Conservation (phyloP, 2,888 invertebrate species). For the Phyllotreta striolata region DNA sequence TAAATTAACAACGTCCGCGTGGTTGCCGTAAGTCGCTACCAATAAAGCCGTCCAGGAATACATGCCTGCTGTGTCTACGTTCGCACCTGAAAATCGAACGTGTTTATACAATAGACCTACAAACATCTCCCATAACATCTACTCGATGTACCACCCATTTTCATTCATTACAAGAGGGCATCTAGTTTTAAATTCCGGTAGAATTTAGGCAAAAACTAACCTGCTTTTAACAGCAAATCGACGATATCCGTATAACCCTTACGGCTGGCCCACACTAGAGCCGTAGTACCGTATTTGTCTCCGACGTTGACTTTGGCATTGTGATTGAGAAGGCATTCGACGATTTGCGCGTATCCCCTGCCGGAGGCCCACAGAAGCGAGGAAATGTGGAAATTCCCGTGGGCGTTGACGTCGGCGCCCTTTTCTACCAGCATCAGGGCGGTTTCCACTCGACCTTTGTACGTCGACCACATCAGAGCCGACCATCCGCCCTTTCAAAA, state of each 20-base stretch:
- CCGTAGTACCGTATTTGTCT: conserved; percentile 97
- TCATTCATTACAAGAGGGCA: not conserved
- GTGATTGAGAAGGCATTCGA: conserved; percentile 79
- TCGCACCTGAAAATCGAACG: conserved; percentile 52
- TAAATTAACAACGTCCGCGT: conserved; percentile 76
- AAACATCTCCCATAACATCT: not conserved
- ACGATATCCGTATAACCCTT: conserved; percentile 89
- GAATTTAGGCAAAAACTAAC: conserved; percentile 66
- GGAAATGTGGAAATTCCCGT: conserved; percentile 93
- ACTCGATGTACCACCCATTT: not conserved
- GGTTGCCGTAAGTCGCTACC: conserved; percentile 76
- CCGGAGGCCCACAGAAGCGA: conserved; percentile 96
- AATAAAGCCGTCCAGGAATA: conserved; percentile 96
- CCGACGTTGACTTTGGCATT: conserved; percentile 95
- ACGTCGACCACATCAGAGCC: conserved; percentile 96
- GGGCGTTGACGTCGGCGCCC: conserved; percentile 93
- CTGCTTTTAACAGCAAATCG: conserved; percentile 80
- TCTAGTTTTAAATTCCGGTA: not conserved
- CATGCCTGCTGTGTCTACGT: conserved; percentile 77
- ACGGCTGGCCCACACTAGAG: conserved; percentile 94
- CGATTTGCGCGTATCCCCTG: conserved; percentile 87
- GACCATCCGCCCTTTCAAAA: conserved; percentile 91
- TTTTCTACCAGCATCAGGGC: conserved; percentile 81
- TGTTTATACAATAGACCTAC: not conserved
- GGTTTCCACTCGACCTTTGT: conserved; percentile 81